These are phyloP conservation scores for Nanorana parkeri DNA, from an alignment of 2,113 vertebrate genomes.

Conservation along the genomic window DNA sequence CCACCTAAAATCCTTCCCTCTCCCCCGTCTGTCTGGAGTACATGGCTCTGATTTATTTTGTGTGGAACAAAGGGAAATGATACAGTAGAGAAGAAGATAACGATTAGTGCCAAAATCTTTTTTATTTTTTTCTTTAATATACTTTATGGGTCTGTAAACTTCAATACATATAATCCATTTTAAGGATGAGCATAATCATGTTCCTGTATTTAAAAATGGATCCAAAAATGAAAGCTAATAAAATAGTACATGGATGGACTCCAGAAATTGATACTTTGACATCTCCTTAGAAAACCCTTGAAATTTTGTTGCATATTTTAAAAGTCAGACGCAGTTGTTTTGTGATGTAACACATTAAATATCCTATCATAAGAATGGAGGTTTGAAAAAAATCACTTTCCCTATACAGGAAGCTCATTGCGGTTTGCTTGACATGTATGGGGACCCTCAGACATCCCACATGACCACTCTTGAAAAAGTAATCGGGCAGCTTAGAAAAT, in stretches of 20 bases:
- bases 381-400: too few species aligned
- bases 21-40: not conserved
- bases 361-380: too few species aligned
- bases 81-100: constrained; percentile 10
- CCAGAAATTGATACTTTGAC: too few species aligned
- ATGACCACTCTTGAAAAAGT: too few species aligned
- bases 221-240: not conserved
- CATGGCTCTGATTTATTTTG: constrained; percentile 10
- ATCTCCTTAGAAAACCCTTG: too few species aligned
- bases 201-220: not conserved
- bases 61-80: constrained; percentile 9
- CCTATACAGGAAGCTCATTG: too few species aligned
- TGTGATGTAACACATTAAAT: too few species aligned
- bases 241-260: not conserved
- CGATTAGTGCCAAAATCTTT: not conserved
- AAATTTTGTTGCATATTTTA: too few species aligned
- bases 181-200: not conserved
- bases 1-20: not conserved
- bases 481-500: too few species aligned
- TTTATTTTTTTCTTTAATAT: constrained; percentile 4
- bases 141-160: constrained; percentile 28
- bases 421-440: too few species aligned
- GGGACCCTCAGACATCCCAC: too few species aligned
- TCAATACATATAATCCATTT: not conserved
- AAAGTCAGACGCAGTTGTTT: too few species aligned